These are phyloP conservation scores for Hyppa rectilinea DNA, from an alignment of 2,888 invertebrate species.

Conservation along the genomic window DNA sequence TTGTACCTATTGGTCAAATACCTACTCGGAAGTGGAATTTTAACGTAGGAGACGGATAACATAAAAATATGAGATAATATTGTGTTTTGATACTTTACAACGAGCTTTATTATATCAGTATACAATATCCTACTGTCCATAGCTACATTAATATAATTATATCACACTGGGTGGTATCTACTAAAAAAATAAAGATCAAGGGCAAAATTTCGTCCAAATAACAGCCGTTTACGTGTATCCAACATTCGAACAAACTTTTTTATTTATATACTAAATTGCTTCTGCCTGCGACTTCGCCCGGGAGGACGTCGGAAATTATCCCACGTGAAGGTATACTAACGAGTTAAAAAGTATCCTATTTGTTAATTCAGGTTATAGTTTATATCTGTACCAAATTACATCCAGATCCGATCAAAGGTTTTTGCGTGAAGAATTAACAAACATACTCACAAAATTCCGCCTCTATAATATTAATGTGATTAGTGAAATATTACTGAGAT, in stretches of 20 bases:
- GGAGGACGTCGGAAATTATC: too few species aligned
- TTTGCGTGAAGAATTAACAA: too few species aligned
- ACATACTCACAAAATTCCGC: too few species aligned
- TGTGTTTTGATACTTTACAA: not conserved
- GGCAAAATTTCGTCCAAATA: not conserved
- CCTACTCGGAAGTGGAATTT: slow-evolving; percentile 8
- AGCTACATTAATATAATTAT: not conserved
- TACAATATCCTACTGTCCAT: not conserved
- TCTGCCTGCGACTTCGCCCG: too few species aligned
- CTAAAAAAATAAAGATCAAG: not conserved
- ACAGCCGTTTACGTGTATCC: not conserved
- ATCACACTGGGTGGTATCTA: not conserved
- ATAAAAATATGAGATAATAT: slow-evolving; percentile 23
- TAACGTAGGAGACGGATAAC: not conserved
- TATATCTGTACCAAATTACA: too few species aligned
- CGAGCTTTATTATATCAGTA: not conserved
- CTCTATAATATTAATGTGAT: too few species aligned
- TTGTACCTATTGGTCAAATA: not conserved
- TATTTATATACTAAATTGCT: not conserved
- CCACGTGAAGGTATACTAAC: too few species aligned
- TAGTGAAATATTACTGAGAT: not conserved
- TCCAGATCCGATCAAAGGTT: too few species aligned
- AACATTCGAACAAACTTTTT: not conserved
- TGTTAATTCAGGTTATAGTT: too few species aligned
- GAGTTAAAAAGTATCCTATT: too few species aligned